Evolutionary conservation across 1,140 invertebrate species (phyloP), one percentile per base, ranked within the genome.

Genomic region (Philopotamus ludificatus): DNA sequence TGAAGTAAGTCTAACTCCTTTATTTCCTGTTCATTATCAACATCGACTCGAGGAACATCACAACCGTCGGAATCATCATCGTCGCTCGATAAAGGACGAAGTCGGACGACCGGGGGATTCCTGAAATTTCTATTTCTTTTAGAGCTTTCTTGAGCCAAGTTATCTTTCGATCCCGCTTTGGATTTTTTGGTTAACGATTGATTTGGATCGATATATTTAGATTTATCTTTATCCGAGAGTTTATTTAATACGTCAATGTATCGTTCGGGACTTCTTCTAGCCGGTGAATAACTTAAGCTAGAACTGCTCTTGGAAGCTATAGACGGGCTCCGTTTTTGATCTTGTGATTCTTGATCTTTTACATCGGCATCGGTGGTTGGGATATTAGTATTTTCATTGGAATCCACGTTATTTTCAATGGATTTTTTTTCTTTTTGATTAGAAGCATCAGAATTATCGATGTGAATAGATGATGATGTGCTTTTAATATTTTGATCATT

Each of bases 201-300:
- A 2, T 76, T 76, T 0, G 77, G 76, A 58, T 77, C 76, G 9
- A 81, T 78, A 58, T 81, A 81, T 71, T 80, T 82, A 10, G 79
- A 78, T 64, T 79, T 80, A 41, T 79, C 77, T 71, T 81, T 81
- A 67, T 81, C 79, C 0, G 78, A 77, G 9, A 83, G 70, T 45
- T 82, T 79, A 67, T 82, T 77, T 21, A 83, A 73, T 25, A 85
- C 83, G 39, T 87, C 86, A 1, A 77, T 79, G 64, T 87, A 88
- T 1, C 85, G 79, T 62, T 87, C 86, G 0, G 86, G 85, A 74
- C 85, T 83, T 8, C 83, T 77, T 4, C 83, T 75, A 0, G 86
- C 82, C 0, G 86, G 86, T 0, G 86, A 88, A 70, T 88, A 88
- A 59, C 85, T 87, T 57, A 87, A 74, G 59, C 81, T 83, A 1